Evolutionary conservation across 2,797 vertebrate species (phyloP), one percentile per base, ranked within the genome.

Genomic region (Euphonia xanthogaster): DNA sequence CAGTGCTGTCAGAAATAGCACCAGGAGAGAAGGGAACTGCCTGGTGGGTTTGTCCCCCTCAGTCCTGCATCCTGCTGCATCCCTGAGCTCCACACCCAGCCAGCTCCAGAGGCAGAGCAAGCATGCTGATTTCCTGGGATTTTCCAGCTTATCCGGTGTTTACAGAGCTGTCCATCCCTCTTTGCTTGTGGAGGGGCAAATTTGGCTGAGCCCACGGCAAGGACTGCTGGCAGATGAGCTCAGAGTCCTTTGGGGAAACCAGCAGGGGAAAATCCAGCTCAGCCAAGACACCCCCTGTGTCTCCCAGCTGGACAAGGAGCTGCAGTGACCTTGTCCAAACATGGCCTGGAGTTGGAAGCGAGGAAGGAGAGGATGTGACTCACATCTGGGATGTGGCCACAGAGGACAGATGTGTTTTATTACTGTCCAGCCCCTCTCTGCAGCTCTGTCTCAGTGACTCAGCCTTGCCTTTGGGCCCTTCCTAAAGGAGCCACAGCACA

Each of bases 391-490:
- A 79, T 10, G 67, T 7, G 81, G 60, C 40, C 10, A 5, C 71
- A 19, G 44, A 76, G 81, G 86, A 70, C 94, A 93, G 77, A 89
- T 86, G 88, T 68, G 74, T 87, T 86, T 90, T 17, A 39, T 92
- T 78, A 84, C 48, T 44, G 67, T 48, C 89, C 89, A 13, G 76
- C 47, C 83, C 53, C 44, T 84, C 17, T 73, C 82, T 87, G 85
- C 65, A 77, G 82, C 62, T 76, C 51, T 53, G 79, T 19, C 78
- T 57, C 67, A 2, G 54, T 83, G 90, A 85, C 68, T 81, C 90
- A 93, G 77, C 86, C 90, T 89, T 84, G 94, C 96, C 97, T 96
- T 57, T 0, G 0, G 90, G 71, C 62, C 92, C 71, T 91, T 95
- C 65, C 1, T 4, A 88, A 96, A 95, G 86, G 10, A 97, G 80